phyloP scores from a whole-genome alignment of 2,113 vertebrate genomes.

The Theropithecus gelada region DNA sequence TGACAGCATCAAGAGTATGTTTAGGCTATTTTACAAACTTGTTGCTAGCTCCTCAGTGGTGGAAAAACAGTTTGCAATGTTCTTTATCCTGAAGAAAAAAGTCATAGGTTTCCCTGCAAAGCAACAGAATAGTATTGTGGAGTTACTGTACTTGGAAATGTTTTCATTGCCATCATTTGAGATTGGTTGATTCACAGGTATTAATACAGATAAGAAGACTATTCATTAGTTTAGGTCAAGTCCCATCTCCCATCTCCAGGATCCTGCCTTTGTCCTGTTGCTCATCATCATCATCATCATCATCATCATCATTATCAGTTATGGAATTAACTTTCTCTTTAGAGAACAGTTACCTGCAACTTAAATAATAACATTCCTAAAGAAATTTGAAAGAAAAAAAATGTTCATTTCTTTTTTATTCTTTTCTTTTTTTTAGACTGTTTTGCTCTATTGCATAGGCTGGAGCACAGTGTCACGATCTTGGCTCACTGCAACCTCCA shows the following conservation, averaged over 20 bases:
- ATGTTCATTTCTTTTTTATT: neutral
- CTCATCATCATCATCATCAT: neutral
- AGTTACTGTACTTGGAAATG: neutral
- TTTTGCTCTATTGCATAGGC: too few relatives aligned
- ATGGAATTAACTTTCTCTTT: neutral
- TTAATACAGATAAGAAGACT: neutral
- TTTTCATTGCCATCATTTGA: neutral
- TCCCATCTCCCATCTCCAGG: neutral
- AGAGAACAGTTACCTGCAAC: neutral
- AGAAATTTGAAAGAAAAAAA: neutral
- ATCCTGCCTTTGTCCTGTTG: neutral
- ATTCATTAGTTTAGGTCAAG: neutral
- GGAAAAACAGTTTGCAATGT: neutral
- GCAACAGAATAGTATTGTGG: neutral
- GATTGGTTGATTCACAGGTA: neutral
- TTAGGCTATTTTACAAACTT: slow-evolving; percentile 48
- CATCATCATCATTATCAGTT: neutral
- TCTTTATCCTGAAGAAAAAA: neutral
- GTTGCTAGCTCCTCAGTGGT: neutral
- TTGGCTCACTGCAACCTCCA: too few relatives aligned
- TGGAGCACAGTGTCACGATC: too few relatives aligned
- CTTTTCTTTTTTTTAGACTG: neutral
- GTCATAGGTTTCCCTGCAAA: neutral
- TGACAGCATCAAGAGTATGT: neutral
- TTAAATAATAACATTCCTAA: slow-evolving; percentile 11